These are phyloP conservation scores for Canis aureus DNA, from an alignment of 2,113 vertebrate genomes.

Conservation along the genomic window DNA sequence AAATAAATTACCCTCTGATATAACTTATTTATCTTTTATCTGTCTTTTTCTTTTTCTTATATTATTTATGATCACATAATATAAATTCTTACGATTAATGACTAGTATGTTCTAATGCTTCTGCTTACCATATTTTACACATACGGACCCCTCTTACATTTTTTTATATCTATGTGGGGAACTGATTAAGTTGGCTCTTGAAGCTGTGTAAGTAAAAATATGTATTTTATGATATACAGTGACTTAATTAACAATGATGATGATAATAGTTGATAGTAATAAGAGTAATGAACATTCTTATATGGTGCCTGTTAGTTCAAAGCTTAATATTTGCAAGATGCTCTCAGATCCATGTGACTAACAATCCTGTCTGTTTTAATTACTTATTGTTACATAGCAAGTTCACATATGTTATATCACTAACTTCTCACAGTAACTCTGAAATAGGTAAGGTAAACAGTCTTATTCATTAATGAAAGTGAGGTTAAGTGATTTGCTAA, in stretches of 20 bases:
- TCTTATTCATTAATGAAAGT: not conserved
- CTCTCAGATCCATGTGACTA: not conserved
- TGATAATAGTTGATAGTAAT: not conserved
- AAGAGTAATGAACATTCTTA: not conserved
- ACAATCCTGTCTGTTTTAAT: not conserved
- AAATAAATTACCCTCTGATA: not conserved
- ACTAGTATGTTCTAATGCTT: not conserved
- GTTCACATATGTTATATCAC: not conserved
- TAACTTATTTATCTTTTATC: slow-evolving; percentile 23
- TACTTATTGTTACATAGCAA: not conserved
- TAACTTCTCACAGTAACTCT: slow-evolving; percentile 41
- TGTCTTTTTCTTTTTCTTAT: slow-evolving; percentile 2
- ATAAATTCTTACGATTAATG: not conserved
- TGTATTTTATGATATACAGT: not conserved
- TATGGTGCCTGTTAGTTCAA: not conserved
- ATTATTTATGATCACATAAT: not conserved
- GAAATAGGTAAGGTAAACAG: not conserved
- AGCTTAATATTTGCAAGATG: slow-evolving; percentile 48
- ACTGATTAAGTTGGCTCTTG: not conserved
- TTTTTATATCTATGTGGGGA: not conserved
- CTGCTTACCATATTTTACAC: not conserved
- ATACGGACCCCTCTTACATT: not conserved
- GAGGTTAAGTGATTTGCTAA: slow-evolving; percentile 6
- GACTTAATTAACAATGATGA: slow-evolving; percentile 10
- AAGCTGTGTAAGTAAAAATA: slow-evolving; percentile 18